A percentile compares a stretch with the other conserved stretches of the same genome.
Evolutionary conservation across 2,113 vertebrate species (phyloP).

Genomic region (Barnardius zonarius): DNA sequence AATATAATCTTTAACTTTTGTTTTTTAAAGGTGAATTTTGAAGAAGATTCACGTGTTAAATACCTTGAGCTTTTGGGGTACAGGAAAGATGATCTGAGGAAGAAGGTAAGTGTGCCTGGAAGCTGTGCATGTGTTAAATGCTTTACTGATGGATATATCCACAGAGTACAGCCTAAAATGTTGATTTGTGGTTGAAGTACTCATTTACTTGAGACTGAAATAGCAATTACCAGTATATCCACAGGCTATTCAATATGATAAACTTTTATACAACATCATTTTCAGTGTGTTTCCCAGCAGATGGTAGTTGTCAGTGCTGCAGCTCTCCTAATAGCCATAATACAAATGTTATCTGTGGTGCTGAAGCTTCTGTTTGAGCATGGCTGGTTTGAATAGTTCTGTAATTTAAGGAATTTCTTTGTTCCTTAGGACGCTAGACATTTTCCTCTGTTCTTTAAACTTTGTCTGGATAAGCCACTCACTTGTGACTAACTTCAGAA

Average conservation of each 20-base stretch:
- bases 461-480: not conserved
- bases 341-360: not conserved
- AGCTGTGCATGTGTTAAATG: not conserved
- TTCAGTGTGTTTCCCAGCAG: not conserved
- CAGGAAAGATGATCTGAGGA: constrained; percentile 85
- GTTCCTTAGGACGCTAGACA: not conserved
- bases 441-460: not conserved
- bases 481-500: not conserved
- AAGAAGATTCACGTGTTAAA: constrained; percentile 86
- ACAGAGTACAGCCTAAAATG: not conserved
- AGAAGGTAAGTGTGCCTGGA: constrained; percentile 79
- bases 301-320: not conserved
- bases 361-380: not conserved
- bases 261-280: not conserved
- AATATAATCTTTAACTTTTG: not conserved
- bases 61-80: constrained; percentile 94
- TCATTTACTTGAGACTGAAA: not conserved
- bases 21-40: constrained; percentile 87
- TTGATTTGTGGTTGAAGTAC: not conserved
- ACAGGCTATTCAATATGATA: not conserved
- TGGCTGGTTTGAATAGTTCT: not conserved
- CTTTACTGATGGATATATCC: not conserved
- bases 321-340: not conserved
- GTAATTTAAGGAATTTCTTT: not conserved
- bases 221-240: not conserved